Evolutionary conservation across 2,113 vertebrate species (phyloP).

Genomic region (Cranoglanis bouderius): DNA sequence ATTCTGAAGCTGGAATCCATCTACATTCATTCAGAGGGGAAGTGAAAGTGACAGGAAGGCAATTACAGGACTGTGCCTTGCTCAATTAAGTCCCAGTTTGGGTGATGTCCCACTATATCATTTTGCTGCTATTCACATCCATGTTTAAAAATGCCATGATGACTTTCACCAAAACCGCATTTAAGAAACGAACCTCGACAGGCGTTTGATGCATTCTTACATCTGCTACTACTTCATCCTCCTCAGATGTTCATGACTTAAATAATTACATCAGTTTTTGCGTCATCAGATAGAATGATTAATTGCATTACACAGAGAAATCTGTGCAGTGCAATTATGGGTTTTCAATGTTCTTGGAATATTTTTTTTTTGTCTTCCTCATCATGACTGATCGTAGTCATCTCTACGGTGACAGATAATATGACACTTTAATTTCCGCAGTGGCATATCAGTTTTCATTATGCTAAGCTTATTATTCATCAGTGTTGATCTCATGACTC

Average conservation of each 20-base stretch:
- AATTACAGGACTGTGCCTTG: slow-evolving; percentile 61
- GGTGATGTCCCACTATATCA: slow-evolving; percentile 57
- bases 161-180: slow-evolving; percentile 64
- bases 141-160: slow-evolving; percentile 50
- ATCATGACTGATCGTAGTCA: slow-evolving; percentile 43
- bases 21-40: slow-evolving; percentile 62
- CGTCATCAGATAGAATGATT: slow-evolving; percentile 66
- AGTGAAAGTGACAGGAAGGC: slow-evolving; percentile 66
- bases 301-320: slow-evolving; percentile 62
- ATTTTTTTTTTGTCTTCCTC: slow-evolving; percentile 38
- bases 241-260: slow-evolving; percentile 61
- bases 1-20: slow-evolving; percentile 58
- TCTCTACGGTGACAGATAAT: slow-evolving; percentile 50
- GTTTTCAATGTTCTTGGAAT: slow-evolving; percentile 44
- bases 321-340: slow-evolving; percentile 4
- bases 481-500: slow-evolving; percentile 24
- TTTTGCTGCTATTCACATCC: slow-evolving; percentile 51
- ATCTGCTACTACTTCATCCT: not conserved
- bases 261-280: slow-evolving; percentile 67
- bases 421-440: slow-evolving; percentile 49
- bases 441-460: slow-evolving; percentile 51
- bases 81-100: slow-evolving; percentile 68
- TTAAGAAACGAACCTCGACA: slow-evolving; percentile 65
- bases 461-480: slow-evolving; percentile 46
- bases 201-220: slow-evolving; percentile 42